Evolutionary conservation across 30 jellyfish, hydroid and myxozoan species (phyloP), one percentile per base, ranked within the genome.

Genomic region (Aurelia aurita complex sp. Pacific): DNA sequence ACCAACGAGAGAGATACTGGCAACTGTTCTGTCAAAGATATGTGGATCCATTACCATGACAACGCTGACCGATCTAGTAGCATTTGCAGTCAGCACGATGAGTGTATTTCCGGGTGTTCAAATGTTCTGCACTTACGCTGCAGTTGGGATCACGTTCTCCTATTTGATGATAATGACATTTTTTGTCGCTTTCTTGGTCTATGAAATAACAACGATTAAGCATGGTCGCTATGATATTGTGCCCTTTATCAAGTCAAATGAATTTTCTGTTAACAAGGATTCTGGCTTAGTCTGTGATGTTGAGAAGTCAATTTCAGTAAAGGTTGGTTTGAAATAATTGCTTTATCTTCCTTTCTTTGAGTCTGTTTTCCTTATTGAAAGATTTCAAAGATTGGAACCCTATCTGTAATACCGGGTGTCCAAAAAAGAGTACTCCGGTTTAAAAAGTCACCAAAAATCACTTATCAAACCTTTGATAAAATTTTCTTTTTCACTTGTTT

Each of bases 11-110:
- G 88, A 84, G 75, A 79, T 79, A 59, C 35, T 84, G 16, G 87
- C 87, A 3, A 60, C 40, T 10, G 87, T 76, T 3, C 81, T 84
- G 8, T 67, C 67, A 36, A 18, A 65, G 46, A 73, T 73, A 13
- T 88, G 94, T 17, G 94, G 92, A 6, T 69, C 96, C 40, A 74
- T 88, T 10, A 88, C 96, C 38, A 88, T 89, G 97, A 89, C 97
- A 57, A 89, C 97, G 33, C 33, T 75, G 67, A 81, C 97, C 2
- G 97, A 89, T 51, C 63, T 89, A 70, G 97, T 89, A 14, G 97
- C 97, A n/a, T 89, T 89, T 63, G 87, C 94, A 7, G 97, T 82
- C 33, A 69, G 93, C 67, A 89, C 91, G 43, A 69, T 73, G 15
- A 73, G 86, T 51, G 94, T 81, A 42, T 89, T 89, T 79, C 90